Evolutionary conservation across 1,140 invertebrate species (phyloP).

Genomic region (Pseudomyrmex sp.): DNA sequence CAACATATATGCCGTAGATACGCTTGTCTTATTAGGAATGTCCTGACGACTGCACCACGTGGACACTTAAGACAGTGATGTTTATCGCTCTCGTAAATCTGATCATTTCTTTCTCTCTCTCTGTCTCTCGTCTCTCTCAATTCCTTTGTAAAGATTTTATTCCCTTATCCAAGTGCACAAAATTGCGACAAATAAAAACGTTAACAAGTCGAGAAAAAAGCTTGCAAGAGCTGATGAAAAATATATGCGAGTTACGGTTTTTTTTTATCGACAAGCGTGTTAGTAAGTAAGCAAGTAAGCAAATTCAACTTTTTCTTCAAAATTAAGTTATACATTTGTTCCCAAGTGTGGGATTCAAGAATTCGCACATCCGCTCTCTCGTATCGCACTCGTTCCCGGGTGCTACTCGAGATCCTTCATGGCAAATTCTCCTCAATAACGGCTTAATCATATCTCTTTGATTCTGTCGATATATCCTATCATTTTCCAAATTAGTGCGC

Average conservation of each 20-base stretch:
- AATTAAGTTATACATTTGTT: neutral
- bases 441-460: conserved; percentile 29
- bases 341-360: neutral
- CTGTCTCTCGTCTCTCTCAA: neutral
- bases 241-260: too few relatives aligned
- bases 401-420: conserved; percentile 8
- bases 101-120: neutral
- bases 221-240: too few relatives aligned
- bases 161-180: neutral
- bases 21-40: conserved; percentile 45
- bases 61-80: neutral
- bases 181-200: neutral
- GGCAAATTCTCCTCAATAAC: conserved; percentile 32
- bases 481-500: conserved; percentile 18
- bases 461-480: conserved; percentile 44
- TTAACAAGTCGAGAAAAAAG: too few relatives aligned
- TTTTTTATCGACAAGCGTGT: too few relatives aligned
- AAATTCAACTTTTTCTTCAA: neutral
- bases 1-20: conserved; percentile 1
- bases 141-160: neutral
- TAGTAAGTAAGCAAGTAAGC: too few relatives aligned
- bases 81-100: conserved; percentile 28
- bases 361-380: conserved; percentile 12
- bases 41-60: conserved; percentile 10
- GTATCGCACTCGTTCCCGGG: neutral